Evolutionary conservation across 2,888 invertebrate species (phyloP).

Genomic region (Mythimna lalbum): DNA sequence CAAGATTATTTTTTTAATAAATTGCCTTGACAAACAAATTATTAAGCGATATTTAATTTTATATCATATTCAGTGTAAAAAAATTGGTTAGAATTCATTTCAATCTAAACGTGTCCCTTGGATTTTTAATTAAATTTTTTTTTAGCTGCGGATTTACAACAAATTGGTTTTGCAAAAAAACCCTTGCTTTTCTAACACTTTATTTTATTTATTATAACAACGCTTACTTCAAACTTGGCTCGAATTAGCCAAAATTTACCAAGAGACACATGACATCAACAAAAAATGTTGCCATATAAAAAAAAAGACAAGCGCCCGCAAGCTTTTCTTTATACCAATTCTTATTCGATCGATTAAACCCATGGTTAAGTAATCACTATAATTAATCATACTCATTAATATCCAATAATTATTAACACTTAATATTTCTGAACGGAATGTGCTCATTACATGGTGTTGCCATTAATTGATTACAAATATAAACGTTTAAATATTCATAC

Average conservation of each 20-base stretch:
- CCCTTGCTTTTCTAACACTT: not conserved
- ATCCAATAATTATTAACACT: slow-evolving; percentile 77
- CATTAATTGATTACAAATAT: slow-evolving; percentile 79
- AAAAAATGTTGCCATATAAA: slow-evolving; percentile 49
- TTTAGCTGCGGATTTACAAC: not conserved
- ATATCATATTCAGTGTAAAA: slow-evolving; percentile 1
- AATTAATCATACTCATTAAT: slow-evolving; percentile 64
- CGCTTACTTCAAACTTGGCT: slow-evolving; percentile 12
- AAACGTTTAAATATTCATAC: slow-evolving; percentile 73
- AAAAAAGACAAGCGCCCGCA: slow-evolving; percentile 60
- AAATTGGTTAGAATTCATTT: slow-evolving; percentile 27
- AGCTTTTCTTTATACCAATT: slow-evolving; percentile 66
- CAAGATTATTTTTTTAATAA: slow-evolving; percentile 45
- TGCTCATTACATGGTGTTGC: slow-evolving; percentile 83
- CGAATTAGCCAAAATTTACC: slow-evolving; percentile 20
- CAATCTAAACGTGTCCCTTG: slow-evolving; percentile 42
- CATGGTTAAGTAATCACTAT: slow-evolving; percentile 75
- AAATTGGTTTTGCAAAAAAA: slow-evolving; percentile 8
- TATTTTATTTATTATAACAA: slow-evolving; percentile 7
- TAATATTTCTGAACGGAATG: slow-evolving; percentile 87
- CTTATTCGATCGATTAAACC: slow-evolving; percentile 63
- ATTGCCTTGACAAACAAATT: slow-evolving; percentile 14
- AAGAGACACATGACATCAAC: slow-evolving; percentile 47
- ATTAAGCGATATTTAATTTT: slow-evolving; percentile 35
- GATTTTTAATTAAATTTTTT: not conserved